A percentile compares a stretch with the other conserved stretches of the same genome.
These are phyloP conservation scores for Cantharis rustica DNA, from an alignment of 2,888 invertebrate species.

Conservation along the genomic window DNA sequence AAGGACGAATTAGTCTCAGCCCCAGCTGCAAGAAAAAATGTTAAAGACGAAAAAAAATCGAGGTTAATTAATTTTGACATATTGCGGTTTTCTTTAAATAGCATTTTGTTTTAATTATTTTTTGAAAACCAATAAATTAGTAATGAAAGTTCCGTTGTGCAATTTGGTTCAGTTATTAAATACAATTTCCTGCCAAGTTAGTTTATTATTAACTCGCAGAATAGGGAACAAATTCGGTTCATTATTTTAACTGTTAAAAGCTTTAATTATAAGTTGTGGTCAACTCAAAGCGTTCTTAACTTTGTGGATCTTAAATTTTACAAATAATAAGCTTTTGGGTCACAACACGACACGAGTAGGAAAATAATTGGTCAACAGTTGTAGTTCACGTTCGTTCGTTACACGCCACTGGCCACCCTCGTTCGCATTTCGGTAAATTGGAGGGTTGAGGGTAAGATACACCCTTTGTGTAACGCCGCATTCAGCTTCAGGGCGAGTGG, in stretches of 20 bases:
- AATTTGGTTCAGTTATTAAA: not conserved
- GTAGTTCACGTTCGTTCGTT: slow-evolving; percentile 41
- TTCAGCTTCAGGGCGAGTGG: slow-evolving; percentile 51
- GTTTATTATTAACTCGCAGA: not conserved
- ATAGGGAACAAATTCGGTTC: not conserved
- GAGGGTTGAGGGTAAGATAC: slow-evolving; percentile 31
- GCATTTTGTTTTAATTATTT: not conserved
- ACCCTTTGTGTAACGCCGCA: slow-evolving; percentile 49
- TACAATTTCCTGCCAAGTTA: not conserved
- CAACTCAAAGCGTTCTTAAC: not conserved
- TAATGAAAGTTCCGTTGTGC: not conserved
- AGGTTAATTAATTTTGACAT: not conserved
- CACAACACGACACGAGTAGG: slow-evolving; percentile 14
- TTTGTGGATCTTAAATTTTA: slow-evolving; percentile 6
- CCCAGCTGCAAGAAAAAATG: not conserved
- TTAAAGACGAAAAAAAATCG: not conserved
- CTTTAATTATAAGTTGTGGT: not conserved
- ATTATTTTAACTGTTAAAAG: not conserved
- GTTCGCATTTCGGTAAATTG: slow-evolving; percentile 28
- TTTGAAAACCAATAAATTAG: not conserved
- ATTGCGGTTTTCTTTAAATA: not conserved
- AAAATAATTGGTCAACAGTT: slow-evolving; percentile 32
- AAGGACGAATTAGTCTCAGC: not conserved
- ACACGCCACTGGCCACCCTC: slow-evolving; percentile 43
- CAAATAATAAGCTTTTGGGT: slow-evolving; percentile 23